These are phyloP conservation scores for Chorisops tibialis DNA, from an alignment of 2,888 invertebrate species.

Conservation along the genomic window DNA sequence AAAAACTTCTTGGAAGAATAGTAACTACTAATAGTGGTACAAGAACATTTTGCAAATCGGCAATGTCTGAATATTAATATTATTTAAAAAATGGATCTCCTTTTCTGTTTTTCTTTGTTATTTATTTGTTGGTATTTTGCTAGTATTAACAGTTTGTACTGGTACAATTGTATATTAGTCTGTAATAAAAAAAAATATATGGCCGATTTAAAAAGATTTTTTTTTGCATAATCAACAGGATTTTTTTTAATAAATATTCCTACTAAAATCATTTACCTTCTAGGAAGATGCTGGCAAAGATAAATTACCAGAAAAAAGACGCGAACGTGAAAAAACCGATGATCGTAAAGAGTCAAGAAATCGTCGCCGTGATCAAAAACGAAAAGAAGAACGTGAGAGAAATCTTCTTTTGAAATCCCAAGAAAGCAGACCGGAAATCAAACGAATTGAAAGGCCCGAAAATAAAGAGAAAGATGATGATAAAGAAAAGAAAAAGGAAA, in stretches of 20 bases:
- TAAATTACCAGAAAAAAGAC: constrained; percentile 28
- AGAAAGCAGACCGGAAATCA: constrained; percentile 20
- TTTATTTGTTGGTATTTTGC: too few relatives aligned
- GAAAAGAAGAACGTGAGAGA: constrained; percentile 50
- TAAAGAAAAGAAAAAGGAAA: constrained; percentile 37
- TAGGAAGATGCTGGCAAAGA: constrained; percentile 43
- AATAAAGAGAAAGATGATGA: constrained; percentile 31
- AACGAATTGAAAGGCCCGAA: constrained; percentile 6
- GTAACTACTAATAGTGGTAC: neutral
- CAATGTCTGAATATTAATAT: too few relatives aligned
- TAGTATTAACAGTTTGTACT: too few relatives aligned
- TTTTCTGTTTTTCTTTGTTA: too few relatives aligned
- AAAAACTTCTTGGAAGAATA: constrained; percentile 14
- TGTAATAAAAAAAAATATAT: neutral
- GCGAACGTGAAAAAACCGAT: constrained; percentile 12
- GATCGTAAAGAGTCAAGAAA: constrained; percentile 15
- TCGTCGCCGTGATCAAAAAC: constrained; percentile 43
- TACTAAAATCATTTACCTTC: neutral
- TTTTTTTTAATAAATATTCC: neutral
- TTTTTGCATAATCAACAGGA: neutral
- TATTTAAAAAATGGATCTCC: too few relatives aligned
- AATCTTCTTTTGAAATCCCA: constrained; percentile 32
- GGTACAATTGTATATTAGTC: too few relatives aligned
- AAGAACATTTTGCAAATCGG: neutral
- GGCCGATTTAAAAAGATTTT: neutral